These are phyloP conservation scores for Schizotus pectinicornis DNA, from an alignment of 2,888 invertebrate genomes.

Conservation along the genomic window DNA sequence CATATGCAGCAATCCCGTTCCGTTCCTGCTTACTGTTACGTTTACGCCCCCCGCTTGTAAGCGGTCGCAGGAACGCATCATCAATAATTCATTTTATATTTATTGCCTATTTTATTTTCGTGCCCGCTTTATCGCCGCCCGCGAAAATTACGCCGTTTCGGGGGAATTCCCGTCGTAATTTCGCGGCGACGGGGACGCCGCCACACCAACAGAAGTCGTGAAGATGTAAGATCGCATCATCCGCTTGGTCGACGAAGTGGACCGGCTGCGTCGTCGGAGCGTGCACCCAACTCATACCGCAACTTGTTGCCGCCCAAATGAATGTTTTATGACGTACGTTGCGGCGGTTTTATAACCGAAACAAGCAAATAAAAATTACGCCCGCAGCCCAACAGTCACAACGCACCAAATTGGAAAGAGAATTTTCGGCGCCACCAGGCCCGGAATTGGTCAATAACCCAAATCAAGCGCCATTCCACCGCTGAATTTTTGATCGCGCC, in stretches of 20 bases:
- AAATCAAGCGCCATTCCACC: no score
- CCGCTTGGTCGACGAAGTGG: constrained; percentile 32
- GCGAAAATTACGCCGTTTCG: constrained; percentile 12
- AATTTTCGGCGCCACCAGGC: not conserved
- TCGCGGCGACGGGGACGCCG: not conserved
- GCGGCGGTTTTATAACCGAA: constrained; percentile 15
- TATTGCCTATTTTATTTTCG: constrained; percentile 36
- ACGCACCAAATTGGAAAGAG: not conserved
- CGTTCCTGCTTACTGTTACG: constrained; percentile 43
- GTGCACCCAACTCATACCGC: constrained; percentile 24
- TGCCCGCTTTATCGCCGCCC: constrained; percentile 11
- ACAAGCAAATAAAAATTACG: constrained; percentile 12
- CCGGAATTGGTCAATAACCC: no score
- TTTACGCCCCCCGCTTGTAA: constrained; percentile 45
- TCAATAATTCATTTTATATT: constrained; percentile 50
- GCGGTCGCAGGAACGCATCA: constrained; percentile 41
- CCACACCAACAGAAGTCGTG: constrained; percentile 25
- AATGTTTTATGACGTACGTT: constrained; percentile 34
- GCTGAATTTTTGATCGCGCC: no score
- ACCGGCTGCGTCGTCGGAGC: constrained; percentile 29
- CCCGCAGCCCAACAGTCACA: not conserved
- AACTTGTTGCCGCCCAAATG: constrained; percentile 37
- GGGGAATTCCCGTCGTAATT: constrained; percentile 9
- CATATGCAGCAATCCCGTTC: constrained; percentile 38
- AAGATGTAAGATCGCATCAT: constrained; percentile 37